Conservation (phyloP, 1,140 invertebrate genomes). For the Panagrolaimus sp. region DNA sequence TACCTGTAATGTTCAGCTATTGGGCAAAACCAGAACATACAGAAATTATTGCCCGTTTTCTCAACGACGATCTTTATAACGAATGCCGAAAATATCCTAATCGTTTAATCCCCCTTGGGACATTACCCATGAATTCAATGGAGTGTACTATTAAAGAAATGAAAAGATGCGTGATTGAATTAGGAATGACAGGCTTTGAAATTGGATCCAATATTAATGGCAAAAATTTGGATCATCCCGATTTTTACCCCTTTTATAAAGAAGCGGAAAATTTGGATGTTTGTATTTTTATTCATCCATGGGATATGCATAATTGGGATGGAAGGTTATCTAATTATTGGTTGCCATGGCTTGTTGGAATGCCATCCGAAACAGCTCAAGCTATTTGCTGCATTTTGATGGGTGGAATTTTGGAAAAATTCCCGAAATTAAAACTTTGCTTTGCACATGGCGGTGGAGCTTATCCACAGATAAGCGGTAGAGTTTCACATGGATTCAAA, state of each 20-base stretch:
- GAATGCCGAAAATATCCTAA: constrained; percentile 61
- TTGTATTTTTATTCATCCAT: constrained; percentile 66
- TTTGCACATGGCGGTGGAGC: constrained; percentile 66
- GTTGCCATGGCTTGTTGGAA: constrained; percentile 67
- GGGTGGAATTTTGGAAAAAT: constrained; percentile 64
- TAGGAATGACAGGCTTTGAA: constrained; percentile 64
- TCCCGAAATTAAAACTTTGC: constrained; percentile 62
- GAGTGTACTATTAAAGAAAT: constrained; percentile 63
- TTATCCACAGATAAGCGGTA: constrained; percentile 65
- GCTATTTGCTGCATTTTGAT: constrained; percentile 65
- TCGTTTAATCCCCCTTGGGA: constrained; percentile 64
- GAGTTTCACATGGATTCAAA: constrained; percentile 60
- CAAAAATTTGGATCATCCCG: constrained; percentile 64
- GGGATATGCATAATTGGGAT: constrained; percentile 64
- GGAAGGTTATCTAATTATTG: constrained; percentile 65
- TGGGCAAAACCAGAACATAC: constrained; percentile 66
- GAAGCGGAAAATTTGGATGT: constrained; percentile 62
- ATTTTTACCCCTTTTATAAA: constrained; percentile 64
- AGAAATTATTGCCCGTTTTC: constrained; percentile 61
- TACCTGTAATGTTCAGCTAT: constrained; percentile 68
- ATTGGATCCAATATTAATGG: constrained; percentile 67
- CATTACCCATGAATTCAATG: constrained; percentile 65
- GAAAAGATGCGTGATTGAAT: constrained; percentile 61
- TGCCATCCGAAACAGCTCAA: constrained; percentile 65
- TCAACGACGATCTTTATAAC: constrained; percentile 64